These are phyloP conservation scores for Litoditis marina DNA, from an alignment of 2,888 invertebrate species.

Conservation along the genomic window DNA sequence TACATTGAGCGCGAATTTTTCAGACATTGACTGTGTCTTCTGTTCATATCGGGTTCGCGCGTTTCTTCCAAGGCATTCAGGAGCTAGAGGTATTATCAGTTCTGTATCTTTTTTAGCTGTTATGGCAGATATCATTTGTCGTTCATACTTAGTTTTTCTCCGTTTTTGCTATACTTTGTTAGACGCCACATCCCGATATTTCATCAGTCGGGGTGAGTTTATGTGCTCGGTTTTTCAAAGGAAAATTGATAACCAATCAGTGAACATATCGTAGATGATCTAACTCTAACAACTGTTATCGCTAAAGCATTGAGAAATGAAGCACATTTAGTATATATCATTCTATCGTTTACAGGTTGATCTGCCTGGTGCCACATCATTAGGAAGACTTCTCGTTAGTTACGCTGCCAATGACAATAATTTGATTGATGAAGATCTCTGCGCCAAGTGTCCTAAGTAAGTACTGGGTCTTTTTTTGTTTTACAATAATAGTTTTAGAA, in stretches of 20 bases:
- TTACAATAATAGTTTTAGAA: no score
- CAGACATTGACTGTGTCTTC: not conserved
- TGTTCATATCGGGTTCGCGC: not conserved
- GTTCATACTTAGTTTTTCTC: not conserved
- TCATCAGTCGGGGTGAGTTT: no score
- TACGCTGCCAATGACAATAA: slow-evolving; percentile 1
- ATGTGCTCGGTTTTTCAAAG: no score
- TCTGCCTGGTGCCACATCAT: slow-evolving; percentile 1
- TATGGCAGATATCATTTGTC: not conserved
- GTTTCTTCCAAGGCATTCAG: not conserved
- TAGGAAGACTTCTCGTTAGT: slow-evolving; percentile 9
- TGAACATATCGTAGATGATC: no score
- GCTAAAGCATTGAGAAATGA: no score
- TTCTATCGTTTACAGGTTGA: slow-evolving; percentile 5
- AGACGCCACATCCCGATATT: no score
- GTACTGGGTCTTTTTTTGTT: no score
- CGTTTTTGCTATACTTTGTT: no score
- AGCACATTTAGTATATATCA: not conserved
- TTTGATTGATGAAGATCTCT: not conserved
- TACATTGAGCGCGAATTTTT: no score
- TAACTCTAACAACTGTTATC: no score
- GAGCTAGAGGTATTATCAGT: not conserved
- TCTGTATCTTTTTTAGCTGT: no score
- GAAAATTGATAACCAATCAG: no score
- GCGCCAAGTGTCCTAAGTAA: not conserved